phyloP scores from a whole-genome alignment of 2,888 invertebrate species.

The Hydropsyche betteni region DNA sequence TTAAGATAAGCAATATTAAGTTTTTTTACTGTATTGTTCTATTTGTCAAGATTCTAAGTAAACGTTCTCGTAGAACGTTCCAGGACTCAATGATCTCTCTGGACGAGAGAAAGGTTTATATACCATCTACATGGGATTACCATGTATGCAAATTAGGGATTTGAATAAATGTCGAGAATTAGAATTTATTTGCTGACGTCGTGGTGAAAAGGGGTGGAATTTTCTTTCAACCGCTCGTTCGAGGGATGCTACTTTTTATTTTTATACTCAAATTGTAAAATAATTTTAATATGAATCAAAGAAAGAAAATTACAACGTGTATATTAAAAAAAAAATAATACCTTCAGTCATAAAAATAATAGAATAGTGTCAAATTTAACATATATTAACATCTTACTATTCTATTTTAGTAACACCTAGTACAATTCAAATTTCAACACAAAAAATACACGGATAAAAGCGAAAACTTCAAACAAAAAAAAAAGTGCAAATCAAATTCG shows the following conservation, averaged over 20 bases:
- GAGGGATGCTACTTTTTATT: background rate
- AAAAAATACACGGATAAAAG: too few relatives aligned
- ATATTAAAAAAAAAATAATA: background rate
- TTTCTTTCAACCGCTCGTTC: background rate
- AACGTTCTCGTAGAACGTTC: background rate
- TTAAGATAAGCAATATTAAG: too few relatives aligned
- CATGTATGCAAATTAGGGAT: conserved; percentile 36
- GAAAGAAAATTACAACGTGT: too few relatives aligned
- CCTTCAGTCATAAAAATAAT: background rate
- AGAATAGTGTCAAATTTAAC: background rate
- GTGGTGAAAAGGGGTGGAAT: conserved; percentile 14
- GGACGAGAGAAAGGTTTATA: conserved; percentile 14
- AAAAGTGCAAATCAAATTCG: conserved; percentile 1
- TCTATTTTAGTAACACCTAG: too few relatives aligned
- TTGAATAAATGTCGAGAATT: conserved; percentile 35
- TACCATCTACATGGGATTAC: conserved; percentile 33
- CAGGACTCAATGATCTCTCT: conserved; percentile 8
- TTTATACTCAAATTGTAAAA: background rate
- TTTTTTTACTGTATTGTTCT: background rate
- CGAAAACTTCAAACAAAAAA: too few relatives aligned
- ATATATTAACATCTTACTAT: background rate
- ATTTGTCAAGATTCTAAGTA: too few relatives aligned
- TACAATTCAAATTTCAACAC: too few relatives aligned
- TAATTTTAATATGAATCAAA: too few relatives aligned
- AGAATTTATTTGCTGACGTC: conserved; percentile 35